Evolutionary conservation across 2,888 invertebrate genomes (phyloP).

Genomic region (Spodoptera picta): DNA sequence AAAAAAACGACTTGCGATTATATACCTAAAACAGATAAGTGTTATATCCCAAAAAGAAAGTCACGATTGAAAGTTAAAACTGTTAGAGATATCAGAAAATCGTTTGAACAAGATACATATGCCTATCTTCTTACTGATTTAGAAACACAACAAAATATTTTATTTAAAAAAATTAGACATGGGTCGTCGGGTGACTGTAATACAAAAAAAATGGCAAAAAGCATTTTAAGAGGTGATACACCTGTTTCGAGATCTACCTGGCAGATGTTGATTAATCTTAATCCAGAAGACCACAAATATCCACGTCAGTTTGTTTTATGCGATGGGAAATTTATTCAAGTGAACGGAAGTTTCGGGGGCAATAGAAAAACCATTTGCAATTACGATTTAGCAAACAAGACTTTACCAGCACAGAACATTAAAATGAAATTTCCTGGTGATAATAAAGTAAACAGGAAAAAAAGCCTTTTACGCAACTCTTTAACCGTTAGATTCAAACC

Average conservation of each 20-base stretch:
- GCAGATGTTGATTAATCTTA: slow-evolving; percentile 83
- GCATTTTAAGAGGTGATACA: slow-evolving; percentile 68
- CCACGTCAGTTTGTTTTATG: slow-evolving; percentile 76
- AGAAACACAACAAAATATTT: slow-evolving; percentile 72
- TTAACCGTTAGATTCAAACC: slow-evolving; percentile 85
- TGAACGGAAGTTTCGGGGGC: slow-evolving; percentile 80
- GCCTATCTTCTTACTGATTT: slow-evolving; percentile 69
- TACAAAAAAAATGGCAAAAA: slow-evolving; percentile 73
- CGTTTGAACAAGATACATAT: slow-evolving; percentile 77
- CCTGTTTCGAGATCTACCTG: slow-evolving; percentile 78
- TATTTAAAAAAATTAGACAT: slow-evolving; percentile 76
- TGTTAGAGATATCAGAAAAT: slow-evolving; percentile 75
- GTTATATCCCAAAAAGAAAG: slow-evolving; percentile 76
- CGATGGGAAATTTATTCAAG: slow-evolving; percentile 74
- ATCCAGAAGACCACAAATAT: slow-evolving; percentile 70
- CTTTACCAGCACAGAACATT: slow-evolving; percentile 43
- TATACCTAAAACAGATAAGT: slow-evolving; percentile 72
- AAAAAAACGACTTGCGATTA: slow-evolving; percentile 65
- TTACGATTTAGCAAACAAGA: slow-evolving; percentile 65
- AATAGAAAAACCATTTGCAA: slow-evolving; percentile 72
- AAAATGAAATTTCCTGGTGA: slow-evolving; percentile 47
- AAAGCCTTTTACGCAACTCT: slow-evolving; percentile 72
- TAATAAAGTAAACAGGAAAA: slow-evolving; percentile 57
- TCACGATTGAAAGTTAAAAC: slow-evolving; percentile 77
- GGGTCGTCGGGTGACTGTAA: slow-evolving; percentile 71